Evolutionary conservation across 2,113 vertebrate genomes (phyloP), one percentile per base, ranked within the genome.

Genomic region (Zootoca vivipara): DNA sequence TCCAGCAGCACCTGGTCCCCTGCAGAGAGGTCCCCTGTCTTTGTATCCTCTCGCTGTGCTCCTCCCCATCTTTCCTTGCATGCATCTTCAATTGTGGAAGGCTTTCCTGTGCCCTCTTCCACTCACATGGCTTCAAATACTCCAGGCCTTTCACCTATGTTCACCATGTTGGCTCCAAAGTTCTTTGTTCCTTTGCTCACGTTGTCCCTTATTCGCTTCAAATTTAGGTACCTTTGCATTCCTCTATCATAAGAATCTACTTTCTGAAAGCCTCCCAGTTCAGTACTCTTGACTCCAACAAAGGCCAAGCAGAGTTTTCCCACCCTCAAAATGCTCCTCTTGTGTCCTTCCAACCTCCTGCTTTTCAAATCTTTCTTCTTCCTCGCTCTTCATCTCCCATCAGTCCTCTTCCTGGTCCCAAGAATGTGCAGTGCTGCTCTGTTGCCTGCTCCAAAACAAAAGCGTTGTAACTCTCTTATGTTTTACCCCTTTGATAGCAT

Each of bases 401-500:
- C 42, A 10, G 1, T 12, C 30, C 38, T n/a, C 1, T 56, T 28
- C 30, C 5, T 4, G 22, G 42, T 33, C 38, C 30, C 56, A 28
- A 73, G 20, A 58, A 56, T 52, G 0, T 74, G 33, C 20, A 1
- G 2, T 7, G 3, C 58, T 75, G 15, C 12, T 33, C n/a, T 16
- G 7, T 24, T 0, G 1, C 52, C 30, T n/a, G 3, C 56, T 62
- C 56, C 33, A 38, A 62, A 3, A 74, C 58, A 8, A 85, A 65
- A 74, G 52, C 16, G 1, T 46, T 16, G 26, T 46, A 7, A 79
- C 64, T 77, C 86, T 87, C 30, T 35, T 82, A 52, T 83, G 4
- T 67, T 88, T 56, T 52, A 20, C 38, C 58, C 5, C 4, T 75
- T 86, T 64, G 52, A 26, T 18, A 97, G 96, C 70, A 52, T 93